These are phyloP conservation scores for Platysteira castanea DNA, from an alignment of 2,113 vertebrate species.

Conservation along the genomic window DNA sequence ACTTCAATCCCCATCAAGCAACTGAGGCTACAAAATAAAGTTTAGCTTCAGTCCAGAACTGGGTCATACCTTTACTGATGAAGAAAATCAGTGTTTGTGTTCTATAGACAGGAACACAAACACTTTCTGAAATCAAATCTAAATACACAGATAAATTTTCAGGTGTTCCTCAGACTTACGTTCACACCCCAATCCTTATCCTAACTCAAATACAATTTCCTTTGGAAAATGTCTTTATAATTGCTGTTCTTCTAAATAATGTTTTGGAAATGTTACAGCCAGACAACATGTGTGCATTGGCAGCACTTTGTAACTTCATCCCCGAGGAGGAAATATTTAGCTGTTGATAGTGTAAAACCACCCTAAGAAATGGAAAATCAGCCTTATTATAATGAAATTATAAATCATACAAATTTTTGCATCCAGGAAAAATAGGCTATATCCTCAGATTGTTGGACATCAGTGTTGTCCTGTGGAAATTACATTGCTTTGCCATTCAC, in stretches of 20 bases:
- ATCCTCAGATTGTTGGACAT: not conserved
- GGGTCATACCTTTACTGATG: not conserved
- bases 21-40: not conserved
- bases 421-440: not conserved
- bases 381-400: not conserved
- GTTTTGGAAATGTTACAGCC: not conserved
- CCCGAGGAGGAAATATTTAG: not conserved
- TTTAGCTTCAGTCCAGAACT: not conserved
- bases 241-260: not conserved
- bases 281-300: not conserved
- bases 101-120: not conserved
- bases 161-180: not conserved
- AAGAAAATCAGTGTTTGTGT: not conserved
- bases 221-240: not conserved
- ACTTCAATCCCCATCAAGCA: not conserved
- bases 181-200: not conserved
- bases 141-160: not conserved
- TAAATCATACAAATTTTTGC: not conserved
- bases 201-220: not conserved
- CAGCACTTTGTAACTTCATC: rapidly evolving
- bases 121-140: not conserved
- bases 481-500: not conserved
- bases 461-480: not conserved
- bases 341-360: not conserved
- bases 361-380: not conserved